Evolutionary conservation across 2,113 vertebrate species (phyloP).

Genomic region (Talpa occidentalis): DNA sequence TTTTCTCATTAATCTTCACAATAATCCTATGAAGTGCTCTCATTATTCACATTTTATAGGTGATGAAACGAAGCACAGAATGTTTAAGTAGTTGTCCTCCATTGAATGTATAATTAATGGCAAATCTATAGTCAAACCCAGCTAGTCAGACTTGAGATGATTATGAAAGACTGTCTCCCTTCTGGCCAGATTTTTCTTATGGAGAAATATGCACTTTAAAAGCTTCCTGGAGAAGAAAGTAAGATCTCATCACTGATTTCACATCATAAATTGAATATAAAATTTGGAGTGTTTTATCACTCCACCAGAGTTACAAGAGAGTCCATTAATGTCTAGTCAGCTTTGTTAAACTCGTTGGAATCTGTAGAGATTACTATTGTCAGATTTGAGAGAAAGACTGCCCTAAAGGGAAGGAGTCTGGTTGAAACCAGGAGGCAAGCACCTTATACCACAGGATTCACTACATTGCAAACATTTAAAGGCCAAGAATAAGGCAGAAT

Average conservation of each 20-base stretch:
- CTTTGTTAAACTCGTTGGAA: background rate
- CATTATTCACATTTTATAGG: background rate
- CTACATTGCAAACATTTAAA: background rate
- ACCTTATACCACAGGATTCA: background rate
- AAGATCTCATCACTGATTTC: background rate
- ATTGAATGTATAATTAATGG: background rate
- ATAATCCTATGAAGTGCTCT: background rate
- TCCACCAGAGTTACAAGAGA: background rate
- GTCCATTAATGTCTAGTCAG: background rate
- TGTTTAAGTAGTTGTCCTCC: background rate
- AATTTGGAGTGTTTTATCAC: background rate
- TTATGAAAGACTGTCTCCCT: background rate
- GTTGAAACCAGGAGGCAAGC: background rate
- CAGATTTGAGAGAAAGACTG: background rate
- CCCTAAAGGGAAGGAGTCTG: background rate
- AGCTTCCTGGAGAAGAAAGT: background rate
- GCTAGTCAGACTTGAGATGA: background rate
- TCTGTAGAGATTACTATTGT: background rate
- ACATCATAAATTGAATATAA: background rate
- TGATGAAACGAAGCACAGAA: background rate
- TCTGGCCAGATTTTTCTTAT: background rate
- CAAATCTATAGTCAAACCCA: background rate
- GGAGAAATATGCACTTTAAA: slow-evolving; percentile 7
- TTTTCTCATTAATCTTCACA: background rate
- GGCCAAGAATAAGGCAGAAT: background rate